Percentiles rank a stretch among this genome's conserved stretches.
Evolutionary conservation across 2,888 invertebrate species (phyloP).

Genomic region (Aporophyla lueneburgensis): DNA sequence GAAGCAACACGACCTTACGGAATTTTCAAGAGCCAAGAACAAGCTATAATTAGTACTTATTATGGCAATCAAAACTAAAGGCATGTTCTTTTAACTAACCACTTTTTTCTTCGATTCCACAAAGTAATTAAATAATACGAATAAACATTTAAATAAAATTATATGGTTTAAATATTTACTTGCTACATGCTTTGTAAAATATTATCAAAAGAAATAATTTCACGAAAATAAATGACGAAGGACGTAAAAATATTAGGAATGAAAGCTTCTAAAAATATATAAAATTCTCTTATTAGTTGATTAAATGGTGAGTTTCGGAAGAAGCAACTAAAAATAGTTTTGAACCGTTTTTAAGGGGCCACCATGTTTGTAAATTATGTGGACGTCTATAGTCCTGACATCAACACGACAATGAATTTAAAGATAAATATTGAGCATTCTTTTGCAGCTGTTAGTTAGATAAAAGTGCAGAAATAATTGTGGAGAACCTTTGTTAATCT

Average conservation of each 20-base stretch:
- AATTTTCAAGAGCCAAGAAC: neutral
- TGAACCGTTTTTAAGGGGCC: neutral
- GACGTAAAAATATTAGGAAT: neutral
- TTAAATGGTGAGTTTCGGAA: neutral
- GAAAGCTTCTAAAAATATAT: neutral
- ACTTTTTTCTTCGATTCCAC: neutral
- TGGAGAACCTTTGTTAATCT: slow-evolving; percentile 9
- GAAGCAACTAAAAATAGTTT: neutral
- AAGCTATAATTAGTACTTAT: neutral
- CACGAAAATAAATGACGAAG: neutral
- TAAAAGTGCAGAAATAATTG: slow-evolving; percentile 4
- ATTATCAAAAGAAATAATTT: neutral
- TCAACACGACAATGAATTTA: neutral
- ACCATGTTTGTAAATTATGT: neutral
- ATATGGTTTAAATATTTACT: neutral
- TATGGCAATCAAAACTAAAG: neutral
- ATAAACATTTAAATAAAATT: neutral
- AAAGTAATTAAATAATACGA: neutral
- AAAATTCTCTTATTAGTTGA: neutral
- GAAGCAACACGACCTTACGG: neutral
- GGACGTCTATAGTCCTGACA: neutral
- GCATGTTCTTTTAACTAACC: neutral
- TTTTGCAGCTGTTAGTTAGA: neutral
- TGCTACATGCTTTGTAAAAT: neutral
- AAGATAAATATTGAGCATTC: neutral